These are phyloP conservation scores for Lamellibrachia columna DNA, from an alignment of 2,888 invertebrate species.

Conservation along the genomic window DNA sequence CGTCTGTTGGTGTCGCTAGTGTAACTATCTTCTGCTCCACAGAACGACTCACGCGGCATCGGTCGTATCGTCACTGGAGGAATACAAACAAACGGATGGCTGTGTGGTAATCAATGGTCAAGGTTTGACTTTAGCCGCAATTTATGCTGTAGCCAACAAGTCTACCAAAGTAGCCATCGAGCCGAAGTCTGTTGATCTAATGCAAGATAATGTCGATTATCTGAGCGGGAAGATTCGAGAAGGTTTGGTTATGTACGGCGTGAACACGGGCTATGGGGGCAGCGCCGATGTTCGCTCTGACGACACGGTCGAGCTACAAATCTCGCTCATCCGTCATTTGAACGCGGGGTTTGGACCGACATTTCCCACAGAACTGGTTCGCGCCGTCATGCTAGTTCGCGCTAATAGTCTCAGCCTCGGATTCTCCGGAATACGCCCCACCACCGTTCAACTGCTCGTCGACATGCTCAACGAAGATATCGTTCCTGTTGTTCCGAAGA, in stretches of 20 bases:
- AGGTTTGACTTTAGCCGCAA: constrained; percentile 19
- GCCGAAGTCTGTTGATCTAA: background rate
- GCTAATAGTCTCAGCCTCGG: constrained; percentile 44
- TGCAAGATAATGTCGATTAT: constrained; percentile 35
- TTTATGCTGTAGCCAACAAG: constrained; percentile 19
- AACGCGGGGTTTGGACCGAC: constrained; percentile 38
- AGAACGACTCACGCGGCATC: background rate
- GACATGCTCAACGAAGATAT: constrained; percentile 45
- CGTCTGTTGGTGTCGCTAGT: background rate
- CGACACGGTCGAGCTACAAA: constrained; percentile 36
- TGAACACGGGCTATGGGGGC: constrained; percentile 47
- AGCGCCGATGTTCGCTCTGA: constrained; percentile 44
- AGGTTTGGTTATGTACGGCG: constrained; percentile 42
- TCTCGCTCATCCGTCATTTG: constrained; percentile 37
- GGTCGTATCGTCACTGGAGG: background rate
- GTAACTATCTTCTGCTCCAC: background rate
- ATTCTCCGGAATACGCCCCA: constrained; percentile 37
- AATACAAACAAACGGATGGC: background rate
- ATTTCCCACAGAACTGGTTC: constrained; percentile 36
- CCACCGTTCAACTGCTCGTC: constrained; percentile 38
- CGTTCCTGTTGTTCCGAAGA: constrained; percentile 44
- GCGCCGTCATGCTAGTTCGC: constrained; percentile 48
- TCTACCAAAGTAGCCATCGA: constrained; percentile 18
- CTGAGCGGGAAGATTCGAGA: constrained; percentile 31
- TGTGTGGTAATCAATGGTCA: background rate